Base-by-base conservation (phyloP, 2,888 invertebrate species). In the Amiota minor region DNA sequence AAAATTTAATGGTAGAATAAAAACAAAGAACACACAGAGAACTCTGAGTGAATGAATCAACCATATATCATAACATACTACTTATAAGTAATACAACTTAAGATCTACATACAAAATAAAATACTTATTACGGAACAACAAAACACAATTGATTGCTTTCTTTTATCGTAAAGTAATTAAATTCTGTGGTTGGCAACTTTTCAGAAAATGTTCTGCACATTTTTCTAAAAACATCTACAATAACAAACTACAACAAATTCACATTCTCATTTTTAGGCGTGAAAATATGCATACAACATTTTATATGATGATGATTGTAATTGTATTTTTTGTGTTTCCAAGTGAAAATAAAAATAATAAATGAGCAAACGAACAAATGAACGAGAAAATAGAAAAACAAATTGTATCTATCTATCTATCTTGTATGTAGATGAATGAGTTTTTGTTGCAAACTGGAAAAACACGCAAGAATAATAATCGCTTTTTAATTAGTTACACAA, bases 111-210 rank as follows among this genome's bases (percentile, higher is more conserved):
- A 50, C 2, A 53, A 53, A 53, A 53, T 53, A 53, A 1, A 35
- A 35, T 69, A 61, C 35, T 69, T 69, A 16, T 55, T 45, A 47
- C 70, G 59, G 55, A 56, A 47, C 69, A 76, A 80, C n/a, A n/a
- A 50, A 68, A 75, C 76, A 75, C 72, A 80, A 83, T 85, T 84
- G 83, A 83, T 82, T 80, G 83, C 83, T 80, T 85, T 79, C 86
- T 82, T 83, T 79, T 78, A 82, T 80, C 72, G 83, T 78, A 77
- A 77, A 74, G 79, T 81, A 82, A 84, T 82, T 79, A 79, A 83
- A 80, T 76, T 78, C 83, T 77, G 80, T 68, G 86, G 86, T 79
- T 79, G 50, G 50, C 67, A 68, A 68, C 67, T 68, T 68, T 68
- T 68, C 67, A 50, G 35, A 16, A 59, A 35, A 20, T 20, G 18